Evolutionary conservation across 2,797 vertebrate species (phyloP).

Genomic region (Cuniculus paca): DNA sequence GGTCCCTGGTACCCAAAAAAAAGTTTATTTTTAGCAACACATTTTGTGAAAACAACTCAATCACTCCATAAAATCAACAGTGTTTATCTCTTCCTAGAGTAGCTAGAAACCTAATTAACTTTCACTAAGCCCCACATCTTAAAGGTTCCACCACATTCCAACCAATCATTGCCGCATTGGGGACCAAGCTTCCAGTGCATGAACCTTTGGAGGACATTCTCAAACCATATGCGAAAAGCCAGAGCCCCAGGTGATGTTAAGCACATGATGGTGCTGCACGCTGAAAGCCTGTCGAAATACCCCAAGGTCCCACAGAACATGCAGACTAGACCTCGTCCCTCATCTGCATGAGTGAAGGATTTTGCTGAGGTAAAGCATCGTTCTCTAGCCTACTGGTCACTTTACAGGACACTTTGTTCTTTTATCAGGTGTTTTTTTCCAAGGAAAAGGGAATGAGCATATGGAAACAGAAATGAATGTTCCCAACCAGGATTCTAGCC

Average conservation of each 20-base stretch:
- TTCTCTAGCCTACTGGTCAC: not conserved
- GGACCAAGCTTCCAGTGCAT: not conserved
- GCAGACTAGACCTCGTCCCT: not conserved
- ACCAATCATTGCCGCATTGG: not conserved
- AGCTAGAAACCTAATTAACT: not conserved
- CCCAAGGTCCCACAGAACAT: not conserved
- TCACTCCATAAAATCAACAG: not conserved
- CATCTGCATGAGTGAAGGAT: not conserved
- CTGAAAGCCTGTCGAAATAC: not conserved
- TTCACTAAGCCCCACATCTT: not conserved
- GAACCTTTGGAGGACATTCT: not conserved
- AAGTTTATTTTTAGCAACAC: no score
- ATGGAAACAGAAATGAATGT: not conserved
- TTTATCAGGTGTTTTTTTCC: not conserved
- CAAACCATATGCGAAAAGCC: not conserved
- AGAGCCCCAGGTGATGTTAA: not conserved
- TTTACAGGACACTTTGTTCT: not conserved
- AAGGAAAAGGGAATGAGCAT: not conserved
- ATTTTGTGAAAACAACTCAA: not conserved
- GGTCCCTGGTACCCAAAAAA: no score
- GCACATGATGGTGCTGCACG: no score
- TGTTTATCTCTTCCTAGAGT: not conserved
- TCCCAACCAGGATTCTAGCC: accelerated
- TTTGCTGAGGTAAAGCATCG: not conserved
- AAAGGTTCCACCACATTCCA: not conserved